Base-by-base conservation (phyloP, 2,113 vertebrate species). In the Planiliza haematocheilus region DNA sequence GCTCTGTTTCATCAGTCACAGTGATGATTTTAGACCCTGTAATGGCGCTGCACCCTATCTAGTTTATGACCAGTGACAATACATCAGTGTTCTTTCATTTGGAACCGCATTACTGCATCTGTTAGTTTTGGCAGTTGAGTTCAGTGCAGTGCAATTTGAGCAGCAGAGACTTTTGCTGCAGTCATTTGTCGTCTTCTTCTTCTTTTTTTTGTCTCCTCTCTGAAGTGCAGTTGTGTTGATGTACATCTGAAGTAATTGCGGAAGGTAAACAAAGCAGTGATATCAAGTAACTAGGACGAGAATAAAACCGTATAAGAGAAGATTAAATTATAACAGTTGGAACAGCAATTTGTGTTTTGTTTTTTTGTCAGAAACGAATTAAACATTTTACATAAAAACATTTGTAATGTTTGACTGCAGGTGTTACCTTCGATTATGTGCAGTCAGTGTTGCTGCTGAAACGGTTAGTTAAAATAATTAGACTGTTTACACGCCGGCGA, bases 131-230 rank as follows among this genome's bases (percentile, higher is more conserved):
- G 86, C 88, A 79, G 74, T 82, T 82, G 59, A 74, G 57, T 91
- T 89, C 81, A 85, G 82, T 70, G 87, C 90, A 38, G 85, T 89
- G 90, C 87, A 90, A 91, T 91, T 89, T 83, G 90, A 92, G 90
- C 88, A 82, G 88, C 74, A 76, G 75, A 83, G 82, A 81, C 69
- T 84, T 86, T 87, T 91, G 91, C 90, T 91, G 91, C 92, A 93
- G 90, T 91, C 90, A 91, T 93, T 92, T 90, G 85, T 92, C 86
- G 88, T 85, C 87, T 88, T 91, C 89, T 84, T 82, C 65, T 21
- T 4, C 49, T 20, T 20, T 36, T 37, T 58, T 37, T 65, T 52
- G 36, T 87, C 77, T 75, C 59, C 34, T 48, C 72, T 38, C 42
- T 53, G 48, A 83, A 73, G 64, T 72, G 76, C 64, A 57, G 70